A percentile compares a stretch with the other conserved stretches of the same genome.
phyloP scores from a whole-genome alignment of 2,113 vertebrate species.

The Todiramphus saurophagus region DNA sequence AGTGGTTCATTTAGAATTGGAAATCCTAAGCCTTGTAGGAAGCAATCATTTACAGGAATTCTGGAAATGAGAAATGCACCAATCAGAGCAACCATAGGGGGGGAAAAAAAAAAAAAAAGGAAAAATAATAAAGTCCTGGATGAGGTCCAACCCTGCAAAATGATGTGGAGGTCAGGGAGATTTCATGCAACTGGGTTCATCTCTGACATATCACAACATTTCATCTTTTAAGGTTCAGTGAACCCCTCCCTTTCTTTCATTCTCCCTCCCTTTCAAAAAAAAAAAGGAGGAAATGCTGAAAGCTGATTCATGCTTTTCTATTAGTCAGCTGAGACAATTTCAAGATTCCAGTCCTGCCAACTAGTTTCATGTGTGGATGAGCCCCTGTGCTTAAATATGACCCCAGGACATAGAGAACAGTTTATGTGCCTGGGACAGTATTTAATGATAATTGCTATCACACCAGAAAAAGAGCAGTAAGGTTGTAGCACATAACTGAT shows the following conservation, averaged over 20 bases:
- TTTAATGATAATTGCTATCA: not conserved
- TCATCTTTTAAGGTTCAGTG: not conserved
- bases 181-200: not conserved
- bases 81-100: not conserved
- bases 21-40: not conserved
- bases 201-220: not conserved
- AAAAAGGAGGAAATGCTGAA: not conserved
- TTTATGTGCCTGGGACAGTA: not conserved
- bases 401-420: not conserved
- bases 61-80: not conserved
- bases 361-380: not conserved
- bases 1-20: not conserved
- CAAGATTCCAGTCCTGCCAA: not conserved
- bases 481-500: not conserved
- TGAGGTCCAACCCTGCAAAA: not conserved
- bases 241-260: not conserved
- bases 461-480: not conserved
- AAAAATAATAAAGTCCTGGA: not conserved
- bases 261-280: not conserved
- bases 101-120: too few species aligned
- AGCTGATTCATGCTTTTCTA: constrained; percentile 17
- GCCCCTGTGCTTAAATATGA: not conserved
- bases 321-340: not conserved
- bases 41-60: not conserved
- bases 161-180: not conserved